Base-by-base conservation (phyloP, 1,140 invertebrate genomes). In the Camponotus pennsylvanicus region DNA sequence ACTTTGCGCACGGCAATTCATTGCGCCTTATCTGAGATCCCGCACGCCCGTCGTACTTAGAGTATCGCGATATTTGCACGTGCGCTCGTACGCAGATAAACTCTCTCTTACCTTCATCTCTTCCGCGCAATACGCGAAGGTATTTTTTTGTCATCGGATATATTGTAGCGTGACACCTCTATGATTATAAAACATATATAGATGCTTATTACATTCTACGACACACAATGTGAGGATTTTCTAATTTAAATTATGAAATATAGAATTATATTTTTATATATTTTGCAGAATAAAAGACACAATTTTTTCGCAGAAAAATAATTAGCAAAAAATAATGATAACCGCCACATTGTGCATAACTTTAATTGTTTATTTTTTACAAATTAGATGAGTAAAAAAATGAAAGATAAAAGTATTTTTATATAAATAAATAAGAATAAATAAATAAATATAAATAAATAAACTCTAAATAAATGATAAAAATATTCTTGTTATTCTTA, bases 21-120 rank as follows among this genome's bases (percentile, higher is more conserved):
- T 90, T 89, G 61, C 85, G 37, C 40, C 88, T 90, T 90, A 90
- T 90, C 88, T 90, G 88, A 90, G 89, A 90, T 89, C 78, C 67
- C 73, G 55, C 70, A 49, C 9, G 27, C 34, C 9, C 49, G 61
- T 61, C 37, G 76, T 69, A 79, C 69, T 88, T 73, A 21, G 66
- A 77, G 86, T 42, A 63, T 52, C 66, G 80, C 70, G 45, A 79
- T 66, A 88, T 88, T 88, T 85, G 73, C 86, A 88, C 34, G 21
- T 78, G 79, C 66, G 34, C 66, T 59, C 86, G 69, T 86, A 61
- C 75, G 52, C 63, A 88, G 86, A 89, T 89, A 88, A 85, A 88
- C 82, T 88, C 88, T 85, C 59, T 63, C 82, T 34, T 42, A 37
- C 61, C 32, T 78, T 85, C 82, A 49, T 77, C 73, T 77, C 73